Conservation (phyloP, 2,888 invertebrate species). For the Eupithecia insigniata region DNA sequence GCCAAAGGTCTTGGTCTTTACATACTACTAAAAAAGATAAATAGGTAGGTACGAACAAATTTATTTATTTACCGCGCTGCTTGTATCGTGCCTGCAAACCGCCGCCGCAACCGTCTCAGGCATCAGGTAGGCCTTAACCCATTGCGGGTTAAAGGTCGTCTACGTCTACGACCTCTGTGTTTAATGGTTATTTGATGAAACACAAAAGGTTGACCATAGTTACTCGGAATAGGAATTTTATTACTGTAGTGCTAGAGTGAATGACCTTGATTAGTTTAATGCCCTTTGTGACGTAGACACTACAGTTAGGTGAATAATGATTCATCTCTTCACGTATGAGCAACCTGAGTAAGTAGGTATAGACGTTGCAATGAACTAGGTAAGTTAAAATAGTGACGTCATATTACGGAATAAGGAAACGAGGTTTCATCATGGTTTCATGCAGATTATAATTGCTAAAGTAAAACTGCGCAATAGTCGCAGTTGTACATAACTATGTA, state of each 20-base stretch:
- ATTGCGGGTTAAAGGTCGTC: not conserved
- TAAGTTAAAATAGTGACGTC: not conserved
- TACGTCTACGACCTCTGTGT: not conserved
- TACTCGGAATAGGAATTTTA: not conserved
- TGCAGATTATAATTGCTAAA: slow-evolving; percentile 1
- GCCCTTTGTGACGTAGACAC: slow-evolving; percentile 8
- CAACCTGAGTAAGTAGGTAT: not conserved
- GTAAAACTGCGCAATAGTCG: not conserved
- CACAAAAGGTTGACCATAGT: not conserved
- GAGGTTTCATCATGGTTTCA: not conserved
- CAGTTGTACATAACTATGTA: not conserved
- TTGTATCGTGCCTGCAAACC: not conserved
- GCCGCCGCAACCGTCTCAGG: not conserved
- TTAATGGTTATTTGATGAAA: slow-evolving; percentile 6
- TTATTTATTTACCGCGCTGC: too few species aligned
- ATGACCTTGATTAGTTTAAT: slow-evolving; percentile 2
- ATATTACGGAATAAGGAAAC: slow-evolving; percentile 5
- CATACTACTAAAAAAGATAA: too few species aligned
- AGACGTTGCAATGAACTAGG: not conserved
- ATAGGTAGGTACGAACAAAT: too few species aligned
- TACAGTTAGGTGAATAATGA: not conserved
- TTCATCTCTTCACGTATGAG: not conserved
- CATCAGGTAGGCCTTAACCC: not conserved
- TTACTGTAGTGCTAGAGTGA: not conserved
- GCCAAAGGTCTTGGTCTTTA: too few species aligned